Evolutionary conservation across 2,888 invertebrate genomes (phyloP).

Genomic region (Drosophila peninsularis): DNA sequence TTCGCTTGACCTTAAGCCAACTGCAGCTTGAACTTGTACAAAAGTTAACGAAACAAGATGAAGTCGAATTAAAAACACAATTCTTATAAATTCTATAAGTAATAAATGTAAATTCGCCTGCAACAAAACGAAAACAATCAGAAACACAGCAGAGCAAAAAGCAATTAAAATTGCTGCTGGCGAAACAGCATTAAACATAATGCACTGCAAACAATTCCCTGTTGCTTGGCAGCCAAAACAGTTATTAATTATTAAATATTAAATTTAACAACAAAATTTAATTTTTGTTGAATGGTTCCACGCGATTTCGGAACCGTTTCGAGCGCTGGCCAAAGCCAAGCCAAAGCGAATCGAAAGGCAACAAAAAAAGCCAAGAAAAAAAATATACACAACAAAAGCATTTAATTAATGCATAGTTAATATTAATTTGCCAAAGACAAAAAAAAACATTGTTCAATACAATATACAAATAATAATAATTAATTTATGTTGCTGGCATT

Average conservation of each 20-base stretch:
- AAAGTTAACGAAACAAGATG: background rate
- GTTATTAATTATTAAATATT: conserved; percentile 30
- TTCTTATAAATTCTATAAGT: conserved; percentile 16
- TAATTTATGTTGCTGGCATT: conserved; percentile 75
- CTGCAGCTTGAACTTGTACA: no score
- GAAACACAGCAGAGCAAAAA: conserved; percentile 16
- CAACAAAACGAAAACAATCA: conserved; percentile 33
- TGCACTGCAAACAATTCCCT: conserved; percentile 16
- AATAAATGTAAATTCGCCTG: conserved; percentile 38
- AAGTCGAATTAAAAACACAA: conserved; percentile 1
- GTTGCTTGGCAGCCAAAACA: conserved; percentile 1
- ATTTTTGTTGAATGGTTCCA: background rate
- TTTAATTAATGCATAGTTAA: conserved; percentile 64
- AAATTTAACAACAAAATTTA: conserved; percentile 19
- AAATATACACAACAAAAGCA: conserved; percentile 38
- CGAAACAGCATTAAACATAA: conserved; percentile 42
- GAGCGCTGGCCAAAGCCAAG: conserved; percentile 21
- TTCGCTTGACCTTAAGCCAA: no score
- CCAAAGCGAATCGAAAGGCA: conserved; percentile 29
- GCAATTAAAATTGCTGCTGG: conserved; percentile 39
- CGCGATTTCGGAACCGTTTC: conserved; percentile 11
- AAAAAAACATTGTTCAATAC: conserved; percentile 29
- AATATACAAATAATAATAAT: conserved; percentile 62
- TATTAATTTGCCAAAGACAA: conserved; percentile 47
- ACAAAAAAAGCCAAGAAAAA: conserved; percentile 3